Base-by-base conservation (phyloP, 2,888 invertebrate species). In the Agrypnus murinus region DNA sequence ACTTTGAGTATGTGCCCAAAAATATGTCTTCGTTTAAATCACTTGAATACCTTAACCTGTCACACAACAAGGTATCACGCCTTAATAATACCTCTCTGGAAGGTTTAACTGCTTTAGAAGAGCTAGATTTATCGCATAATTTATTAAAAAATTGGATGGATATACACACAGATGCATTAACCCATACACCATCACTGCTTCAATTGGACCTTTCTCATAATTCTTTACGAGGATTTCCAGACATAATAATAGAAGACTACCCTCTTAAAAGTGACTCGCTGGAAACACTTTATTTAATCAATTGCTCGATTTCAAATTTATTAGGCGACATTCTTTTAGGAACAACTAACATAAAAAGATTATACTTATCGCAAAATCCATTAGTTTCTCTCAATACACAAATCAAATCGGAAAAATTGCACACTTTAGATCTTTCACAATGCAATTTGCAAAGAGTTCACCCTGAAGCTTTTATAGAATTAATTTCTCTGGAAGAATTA, bases 151-250 rank as follows among this genome's bases (percentile, higher is more conserved):
- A 87, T 59, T 90, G 92, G 91, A 76, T 85, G 1, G 87, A 87
- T 53, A 82, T 92, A 38, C 88, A 87, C 80, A 88, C 90, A 0
- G 88, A 87, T 69, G 83, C 86, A 31, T 86, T 89, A 1, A 85
- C 81, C 59, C 85, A 86, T 67, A 86, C 89, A 0, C 82, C 82
- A 0, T 89, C 85, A 55, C 84, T 94, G 55, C 87, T 86, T 77
- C 86, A 85, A 43, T 83, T 94, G n/a, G 88, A 90, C 73, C 83
- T 94, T n/a, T 90, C 91, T 0, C 84, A 87, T 55, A 94, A 94
- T 83, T 87, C 87, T 36, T 84, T 94, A 32, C 74, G 80, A 71
- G 80, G 77, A 58, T 72, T 77, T 66, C 66, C 81, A 76, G 43
- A 77, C 69, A 63, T 78, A 65, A 63, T 78, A 74, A 12, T 57